A percentile compares a stretch with the other conserved stretches of the same genome.
Evolutionary conservation across 2,888 invertebrate genomes (phyloP).

Genomic region (Hololepta plana): DNA sequence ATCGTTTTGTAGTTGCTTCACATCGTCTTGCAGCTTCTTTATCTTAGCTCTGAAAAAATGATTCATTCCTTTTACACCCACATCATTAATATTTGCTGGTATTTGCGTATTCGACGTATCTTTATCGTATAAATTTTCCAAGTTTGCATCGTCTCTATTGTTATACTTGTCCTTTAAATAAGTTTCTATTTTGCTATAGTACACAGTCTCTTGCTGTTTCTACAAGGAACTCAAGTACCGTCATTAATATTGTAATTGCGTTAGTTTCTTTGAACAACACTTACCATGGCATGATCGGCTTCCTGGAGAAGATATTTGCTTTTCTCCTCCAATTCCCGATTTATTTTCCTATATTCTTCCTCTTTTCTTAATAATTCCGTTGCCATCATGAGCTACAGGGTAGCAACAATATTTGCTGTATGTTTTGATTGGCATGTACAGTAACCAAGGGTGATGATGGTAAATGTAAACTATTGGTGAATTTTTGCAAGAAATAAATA

Average conservation of each 20-base stretch:
- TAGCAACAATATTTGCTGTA: too few species aligned
- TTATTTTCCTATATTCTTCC: constrained; percentile 24
- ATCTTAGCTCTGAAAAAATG: constrained; percentile 22
- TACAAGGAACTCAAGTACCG: too few species aligned
- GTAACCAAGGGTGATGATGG: background rate
- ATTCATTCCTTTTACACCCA: constrained; percentile 20
- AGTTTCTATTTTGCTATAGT: too few species aligned
- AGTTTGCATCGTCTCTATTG: constrained; percentile 8
- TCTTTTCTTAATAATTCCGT: constrained; percentile 22
- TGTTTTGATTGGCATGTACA: too few species aligned
- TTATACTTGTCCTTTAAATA: constrained; percentile 2
- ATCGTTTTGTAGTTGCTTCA: constrained; percentile 18
- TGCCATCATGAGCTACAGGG: constrained; percentile 13
- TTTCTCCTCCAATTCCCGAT: constrained; percentile 22
- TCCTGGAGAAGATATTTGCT: constrained; percentile 23
- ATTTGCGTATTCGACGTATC: constrained; percentile 8
- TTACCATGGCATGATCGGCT: constrained; percentile 24
- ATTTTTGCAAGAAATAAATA: background rate
- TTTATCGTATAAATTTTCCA: constrained; percentile 2
- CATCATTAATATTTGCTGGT: constrained; percentile 15
- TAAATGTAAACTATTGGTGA: background rate
- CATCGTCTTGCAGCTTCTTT: constrained; percentile 19
- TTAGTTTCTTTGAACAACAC: background rate
- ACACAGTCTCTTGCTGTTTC: constrained; percentile 19
- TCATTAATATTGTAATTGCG: too few species aligned